phyloP scores from a whole-genome alignment of 2,113 vertebrate genomes.

The Alosa alosa region DNA sequence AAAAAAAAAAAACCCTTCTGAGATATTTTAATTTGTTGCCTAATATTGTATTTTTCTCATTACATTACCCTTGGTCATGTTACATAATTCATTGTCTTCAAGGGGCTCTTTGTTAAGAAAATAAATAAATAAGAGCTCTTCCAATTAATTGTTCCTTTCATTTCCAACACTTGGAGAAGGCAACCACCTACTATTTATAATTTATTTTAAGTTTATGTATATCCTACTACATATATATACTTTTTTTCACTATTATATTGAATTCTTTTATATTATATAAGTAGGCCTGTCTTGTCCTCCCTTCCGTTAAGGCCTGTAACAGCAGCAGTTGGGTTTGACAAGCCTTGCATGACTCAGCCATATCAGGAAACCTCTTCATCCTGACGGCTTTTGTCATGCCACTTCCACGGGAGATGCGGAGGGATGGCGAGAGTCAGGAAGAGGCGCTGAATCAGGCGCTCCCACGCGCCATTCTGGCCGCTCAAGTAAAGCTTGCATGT shows the following conservation, averaged over 20 bases:
- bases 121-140: not conserved
- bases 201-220: not conserved
- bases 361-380: not conserved
- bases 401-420: not conserved
- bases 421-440: not conserved
- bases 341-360: not conserved
- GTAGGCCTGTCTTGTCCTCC: not conserved
- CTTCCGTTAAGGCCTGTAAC: not conserved
- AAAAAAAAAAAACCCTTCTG: not conserved
- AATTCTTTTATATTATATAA: not conserved
- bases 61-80: not conserved
- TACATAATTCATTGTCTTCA: not conserved
- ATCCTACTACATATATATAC: not conserved
- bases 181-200: not conserved
- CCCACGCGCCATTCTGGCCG: not conserved
- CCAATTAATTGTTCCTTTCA: not conserved
- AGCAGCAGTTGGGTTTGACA: not conserved
- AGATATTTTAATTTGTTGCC: not conserved
- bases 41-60: not conserved
- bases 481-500: not conserved
- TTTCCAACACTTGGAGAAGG: not conserved
- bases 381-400: not conserved
- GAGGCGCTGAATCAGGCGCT: not conserved
- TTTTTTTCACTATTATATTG: not conserved
- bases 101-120: not conserved